Percentiles rank a stretch among this genome's conserved stretches.
Conservation (phyloP, 2,113 vertebrate species). For the Cyphomyrus plagiostoma region DNA sequence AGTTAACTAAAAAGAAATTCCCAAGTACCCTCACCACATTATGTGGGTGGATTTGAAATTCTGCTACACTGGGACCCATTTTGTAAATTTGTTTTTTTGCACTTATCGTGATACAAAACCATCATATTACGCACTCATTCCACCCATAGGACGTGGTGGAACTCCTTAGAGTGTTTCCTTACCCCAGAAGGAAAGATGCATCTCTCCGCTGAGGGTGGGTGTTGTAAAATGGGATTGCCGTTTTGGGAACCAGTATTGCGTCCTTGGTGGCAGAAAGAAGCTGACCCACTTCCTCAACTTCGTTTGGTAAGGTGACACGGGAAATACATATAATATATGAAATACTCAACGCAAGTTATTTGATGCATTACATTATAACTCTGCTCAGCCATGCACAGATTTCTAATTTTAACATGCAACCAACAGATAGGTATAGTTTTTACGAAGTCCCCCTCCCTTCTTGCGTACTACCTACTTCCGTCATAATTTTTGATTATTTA, state of each 20-base stretch:
- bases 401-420: not conserved
- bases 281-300: not conserved
- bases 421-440: not conserved
- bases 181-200: not conserved
- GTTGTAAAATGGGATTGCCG: not conserved
- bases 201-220: not conserved
- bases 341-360: not conserved
- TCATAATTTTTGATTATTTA: not conserved
- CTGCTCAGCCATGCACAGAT: not conserved
- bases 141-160: not conserved
- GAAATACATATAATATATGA: not conserved
- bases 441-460: not conserved
- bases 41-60: not conserved
- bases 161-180: not conserved
- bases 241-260: not conserved
- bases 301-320: not conserved
- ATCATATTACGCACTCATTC: not conserved
- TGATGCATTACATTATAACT: not conserved
- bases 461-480: not conserved
- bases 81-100: not conserved
- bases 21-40: not conserved
- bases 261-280: not conserved
- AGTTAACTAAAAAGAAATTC: not conserved
- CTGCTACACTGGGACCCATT: not conserved
- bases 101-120: not conserved